A percentile compares a stretch with the other conserved stretches of the same genome.
Evolutionary conservation across 2,113 vertebrate genomes (phyloP).

Genomic region (Cyphomyrus discorhynchus): DNA sequence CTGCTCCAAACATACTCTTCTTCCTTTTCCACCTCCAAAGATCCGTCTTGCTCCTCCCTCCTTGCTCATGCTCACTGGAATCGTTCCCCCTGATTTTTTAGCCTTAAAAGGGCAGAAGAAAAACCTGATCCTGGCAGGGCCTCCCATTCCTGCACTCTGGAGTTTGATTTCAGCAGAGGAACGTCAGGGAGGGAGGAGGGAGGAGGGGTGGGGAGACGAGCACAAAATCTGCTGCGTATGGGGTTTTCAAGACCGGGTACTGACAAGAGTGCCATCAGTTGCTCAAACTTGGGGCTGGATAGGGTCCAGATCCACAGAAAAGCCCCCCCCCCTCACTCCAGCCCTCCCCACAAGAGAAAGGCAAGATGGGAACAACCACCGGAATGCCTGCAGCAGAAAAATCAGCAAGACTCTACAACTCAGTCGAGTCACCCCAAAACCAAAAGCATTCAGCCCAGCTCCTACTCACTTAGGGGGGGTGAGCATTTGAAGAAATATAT

Average conservation of each 20-base stretch:
- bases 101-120: conserved; percentile 72
- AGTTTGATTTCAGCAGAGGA: conserved; percentile 59
- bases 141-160: conserved; percentile 49
- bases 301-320: conserved; percentile 22
- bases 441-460: background rate
- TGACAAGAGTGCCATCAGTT: conserved; percentile 37
- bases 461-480: background rate
- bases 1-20: conserved; percentile 47
- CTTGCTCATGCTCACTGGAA: conserved; percentile 41
- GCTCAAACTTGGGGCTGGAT: conserved; percentile 19
- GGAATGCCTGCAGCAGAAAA: background rate
- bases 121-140: conserved; percentile 65
- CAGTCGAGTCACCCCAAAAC: background rate
- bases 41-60: conserved; percentile 27
- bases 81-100: conserved; percentile 65
- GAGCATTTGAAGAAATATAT: background rate
- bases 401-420: background rate
- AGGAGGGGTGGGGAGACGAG: conserved; percentile 27
- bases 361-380: background rate
- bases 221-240: conserved; percentile 39
- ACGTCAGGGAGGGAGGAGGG: conserved; percentile 33
- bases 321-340: background rate
- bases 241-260: conserved; percentile 40
- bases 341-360: background rate
- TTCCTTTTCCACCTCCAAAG: conserved; percentile 48